Percentiles rank a stretch among this genome's conserved stretches.
Conservation (phyloP, 2,113 vertebrate species). For the Mesocricetus auratus region DNA sequence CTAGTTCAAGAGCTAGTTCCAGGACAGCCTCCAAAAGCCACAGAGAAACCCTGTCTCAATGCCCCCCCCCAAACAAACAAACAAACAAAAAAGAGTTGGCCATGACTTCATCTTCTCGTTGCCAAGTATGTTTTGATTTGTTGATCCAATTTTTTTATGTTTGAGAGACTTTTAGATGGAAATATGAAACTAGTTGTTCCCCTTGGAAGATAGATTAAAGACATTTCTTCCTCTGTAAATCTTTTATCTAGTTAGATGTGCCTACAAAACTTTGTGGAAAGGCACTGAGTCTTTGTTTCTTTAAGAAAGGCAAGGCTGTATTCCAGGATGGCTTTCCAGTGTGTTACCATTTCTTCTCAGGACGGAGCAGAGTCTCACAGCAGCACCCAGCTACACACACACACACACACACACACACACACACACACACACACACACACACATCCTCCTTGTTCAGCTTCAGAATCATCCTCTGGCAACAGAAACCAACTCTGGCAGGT, state of each 20-base stretch:
- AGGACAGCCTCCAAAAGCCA: too few species aligned
- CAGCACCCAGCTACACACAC: too few species aligned
- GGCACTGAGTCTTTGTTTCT: neutral
- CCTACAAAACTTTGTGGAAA: neutral
- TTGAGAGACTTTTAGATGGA: neutral
- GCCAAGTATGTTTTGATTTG: neutral
- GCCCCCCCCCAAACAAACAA: too few species aligned
- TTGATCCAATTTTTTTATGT: neutral
- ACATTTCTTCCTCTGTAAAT: neutral
- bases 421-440: too few species aligned
- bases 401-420: too few species aligned
- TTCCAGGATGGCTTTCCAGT: neutral
- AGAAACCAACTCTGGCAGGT: conserved; percentile 43
- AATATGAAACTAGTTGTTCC: neutral
- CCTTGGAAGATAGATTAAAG: neutral
- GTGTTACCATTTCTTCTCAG: neutral
- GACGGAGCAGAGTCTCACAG: too few species aligned
- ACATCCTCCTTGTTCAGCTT: too few species aligned
- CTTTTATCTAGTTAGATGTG: neutral
- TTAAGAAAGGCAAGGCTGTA: neutral
- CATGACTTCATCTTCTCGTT: neutral
- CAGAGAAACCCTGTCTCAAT: too few species aligned
- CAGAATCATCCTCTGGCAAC: neutral
- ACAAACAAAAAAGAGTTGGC: too few species aligned
- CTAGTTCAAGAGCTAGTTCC: too few species aligned